Evolutionary conservation across 1,140 invertebrate species (phyloP).

Genomic region (Hormaphis cornu): DNA sequence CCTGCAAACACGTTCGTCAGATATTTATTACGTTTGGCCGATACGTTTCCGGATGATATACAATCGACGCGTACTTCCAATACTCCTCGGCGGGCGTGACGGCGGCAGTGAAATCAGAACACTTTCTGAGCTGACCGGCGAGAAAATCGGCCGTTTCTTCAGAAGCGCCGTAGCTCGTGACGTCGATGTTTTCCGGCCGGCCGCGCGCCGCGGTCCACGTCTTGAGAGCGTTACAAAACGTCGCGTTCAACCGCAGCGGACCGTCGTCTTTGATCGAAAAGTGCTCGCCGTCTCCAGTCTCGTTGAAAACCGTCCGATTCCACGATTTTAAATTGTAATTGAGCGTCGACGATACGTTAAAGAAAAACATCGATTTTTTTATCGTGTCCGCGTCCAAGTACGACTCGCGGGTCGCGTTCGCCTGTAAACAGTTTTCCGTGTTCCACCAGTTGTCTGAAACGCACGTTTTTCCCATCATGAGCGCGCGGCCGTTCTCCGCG

Average conservation of each 20-base stretch:
- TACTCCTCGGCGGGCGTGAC: constrained; percentile 53
- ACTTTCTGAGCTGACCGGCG: background rate
- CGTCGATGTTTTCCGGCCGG: background rate
- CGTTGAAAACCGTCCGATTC: background rate
- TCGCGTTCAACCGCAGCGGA: background rate
- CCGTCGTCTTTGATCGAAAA: background rate
- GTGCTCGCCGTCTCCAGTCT: background rate
- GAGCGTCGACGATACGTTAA: background rate
- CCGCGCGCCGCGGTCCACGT: background rate
- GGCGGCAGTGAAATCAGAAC: background rate
- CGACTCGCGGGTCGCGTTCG: background rate
- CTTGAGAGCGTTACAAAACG: background rate
- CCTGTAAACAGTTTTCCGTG: constrained; percentile 43
- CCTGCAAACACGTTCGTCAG: constrained; percentile 41
- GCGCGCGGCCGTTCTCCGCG: too few relatives aligned
- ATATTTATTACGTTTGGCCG: too few relatives aligned
- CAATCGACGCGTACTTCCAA: constrained; percentile 47
- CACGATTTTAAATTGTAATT: background rate
- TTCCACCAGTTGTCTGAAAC: constrained; percentile 51
- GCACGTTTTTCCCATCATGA: too few relatives aligned
- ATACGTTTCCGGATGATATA: too few relatives aligned
- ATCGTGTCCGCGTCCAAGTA: background rate
- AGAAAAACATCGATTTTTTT: constrained; percentile 1
- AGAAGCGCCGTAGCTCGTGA: background rate
- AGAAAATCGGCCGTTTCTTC: background rate